Base-by-base conservation (phyloP, 2,797 vertebrate genomes). In the Gouania willdenowi region DNA sequence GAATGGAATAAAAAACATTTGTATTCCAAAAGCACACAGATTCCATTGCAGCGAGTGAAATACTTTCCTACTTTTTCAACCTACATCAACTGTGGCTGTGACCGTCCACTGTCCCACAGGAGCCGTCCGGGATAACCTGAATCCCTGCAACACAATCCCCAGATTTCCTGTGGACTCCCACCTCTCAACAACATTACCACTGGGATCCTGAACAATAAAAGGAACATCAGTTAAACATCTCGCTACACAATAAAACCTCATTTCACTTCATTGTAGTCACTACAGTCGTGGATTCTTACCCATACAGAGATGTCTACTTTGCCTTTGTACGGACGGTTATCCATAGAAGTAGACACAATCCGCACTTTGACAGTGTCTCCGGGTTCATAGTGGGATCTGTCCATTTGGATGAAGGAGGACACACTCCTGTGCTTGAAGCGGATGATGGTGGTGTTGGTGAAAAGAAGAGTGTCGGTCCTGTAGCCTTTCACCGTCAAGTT, bases 401-500 rank as follows among this genome's bases (percentile, higher is more conserved):
- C 75, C 0, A 74, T 88, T 45, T 85, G 86, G 28, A 83, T 71
- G 29, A 83, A 41, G 49, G 39, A 59, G 35, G 62, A 66, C 27
- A 85, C 54, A 0, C 53, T 81, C 17, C 45, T 66, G 16, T 3
- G 52, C 31, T 15, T 42, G 47, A 69, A 60, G 16, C 6, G 5
- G 29, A 87, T 22, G 11, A 26, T 47, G 41, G 54, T 69, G 28
- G 32, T 60, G 37, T 79, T 68, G 34, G 71, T 51, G 57, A 87
- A 89, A 33, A 87, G 9, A n/a, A 80, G 32, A 5, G 3, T 5
- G 9, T 56, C 25, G 1, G 36, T 54, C 11, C 24, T 61, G 50
- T 72, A 77, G 41, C 76, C 85, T n/a, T 19, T 55, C 34, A 89
- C 77, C 2, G 53, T 70, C 44, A 89, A 16, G 11, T 39, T 67